These are phyloP conservation scores for Enoplosus armatus DNA, from an alignment of 2,797 vertebrate genomes.

Conservation along the genomic window DNA sequence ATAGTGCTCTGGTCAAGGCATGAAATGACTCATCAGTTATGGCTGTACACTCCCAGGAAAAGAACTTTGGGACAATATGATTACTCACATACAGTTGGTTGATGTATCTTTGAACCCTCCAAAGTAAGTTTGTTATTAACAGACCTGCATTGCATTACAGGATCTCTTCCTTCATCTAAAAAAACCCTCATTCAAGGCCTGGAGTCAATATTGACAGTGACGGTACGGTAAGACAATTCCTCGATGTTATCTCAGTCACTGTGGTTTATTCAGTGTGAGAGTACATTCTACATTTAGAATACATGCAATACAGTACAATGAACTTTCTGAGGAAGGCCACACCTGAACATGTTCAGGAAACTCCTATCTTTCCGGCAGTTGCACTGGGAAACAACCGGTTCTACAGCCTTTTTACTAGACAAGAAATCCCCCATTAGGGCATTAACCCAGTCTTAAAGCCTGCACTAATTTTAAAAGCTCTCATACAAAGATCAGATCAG, in stretches of 20 bases:
- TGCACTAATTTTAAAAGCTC: neutral
- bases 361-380: constrained; percentile 76
- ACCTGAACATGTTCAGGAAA: constrained; percentile 85
- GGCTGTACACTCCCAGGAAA: constrained; percentile 63
- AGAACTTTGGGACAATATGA: constrained; percentile 52
- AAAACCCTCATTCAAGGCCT: constrained; percentile 26
- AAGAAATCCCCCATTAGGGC: constrained; percentile 49
- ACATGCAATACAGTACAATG: constrained; percentile 48
- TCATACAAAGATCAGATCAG: neutral
- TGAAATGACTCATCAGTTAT: constrained; percentile 74
- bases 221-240: constrained; percentile 37
- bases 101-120: constrained; percentile 55
- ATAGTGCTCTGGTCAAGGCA: constrained; percentile 57
- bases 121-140: constrained; percentile 65
- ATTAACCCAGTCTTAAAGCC: constrained; percentile 13
- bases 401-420: constrained; percentile 55
- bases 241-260: constrained; percentile 51
- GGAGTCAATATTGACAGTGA: constrained; percentile 61
- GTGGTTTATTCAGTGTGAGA: constrained; percentile 39
- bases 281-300: constrained; percentile 52
- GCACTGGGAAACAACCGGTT: constrained; percentile 78
- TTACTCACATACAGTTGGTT: constrained; percentile 36
- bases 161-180: constrained; percentile 22
- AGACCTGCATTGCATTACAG: neutral
- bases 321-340: constrained; percentile 77